Conservation (phyloP, 92 coral and sea anemone genomes). For the Palythoa grandis region DNA sequence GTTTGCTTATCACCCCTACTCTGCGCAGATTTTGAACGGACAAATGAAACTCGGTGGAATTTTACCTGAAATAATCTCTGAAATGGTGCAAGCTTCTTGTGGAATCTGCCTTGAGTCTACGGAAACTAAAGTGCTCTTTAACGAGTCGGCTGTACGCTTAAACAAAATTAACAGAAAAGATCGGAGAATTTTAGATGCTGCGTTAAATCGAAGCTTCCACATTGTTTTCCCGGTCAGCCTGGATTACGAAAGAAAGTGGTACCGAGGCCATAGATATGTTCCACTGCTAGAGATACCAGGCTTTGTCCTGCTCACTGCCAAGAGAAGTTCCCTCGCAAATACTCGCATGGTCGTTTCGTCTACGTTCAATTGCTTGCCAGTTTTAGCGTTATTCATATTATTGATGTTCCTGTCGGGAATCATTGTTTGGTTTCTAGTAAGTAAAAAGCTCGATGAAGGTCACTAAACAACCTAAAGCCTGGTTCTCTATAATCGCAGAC, state of each 20-base stretch:
- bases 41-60: conserved; percentile 53
- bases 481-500: no score
- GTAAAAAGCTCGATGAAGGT: conserved; percentile 3
- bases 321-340: conserved; percentile 56
- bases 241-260: neutral
- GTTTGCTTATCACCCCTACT: neutral
- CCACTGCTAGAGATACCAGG: conserved; percentile 81
- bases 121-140: neutral
- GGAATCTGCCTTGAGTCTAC: conserved; percentile 57
- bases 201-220: conserved; percentile 9
- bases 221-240: conserved; percentile 54
- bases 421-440: conserved; percentile 72
- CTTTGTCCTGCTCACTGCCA: conserved; percentile 70
- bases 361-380: conserved; percentile 71
- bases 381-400: conserved; percentile 58
- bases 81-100: conserved; percentile 64
- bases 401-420: conserved; percentile 67
- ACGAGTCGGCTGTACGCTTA: conserved; percentile 7
- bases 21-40: neutral
- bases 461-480: no score
- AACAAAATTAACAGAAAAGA: neutral
- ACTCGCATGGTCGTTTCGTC: conserved; percentile 64
- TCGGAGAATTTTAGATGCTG: neutral
- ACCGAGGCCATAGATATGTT: conserved; percentile 45
- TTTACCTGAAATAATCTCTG: conserved; percentile 61